Conservation (phyloP, 1,140 invertebrate genomes). For the Oreohelix idahoensis region DNA sequence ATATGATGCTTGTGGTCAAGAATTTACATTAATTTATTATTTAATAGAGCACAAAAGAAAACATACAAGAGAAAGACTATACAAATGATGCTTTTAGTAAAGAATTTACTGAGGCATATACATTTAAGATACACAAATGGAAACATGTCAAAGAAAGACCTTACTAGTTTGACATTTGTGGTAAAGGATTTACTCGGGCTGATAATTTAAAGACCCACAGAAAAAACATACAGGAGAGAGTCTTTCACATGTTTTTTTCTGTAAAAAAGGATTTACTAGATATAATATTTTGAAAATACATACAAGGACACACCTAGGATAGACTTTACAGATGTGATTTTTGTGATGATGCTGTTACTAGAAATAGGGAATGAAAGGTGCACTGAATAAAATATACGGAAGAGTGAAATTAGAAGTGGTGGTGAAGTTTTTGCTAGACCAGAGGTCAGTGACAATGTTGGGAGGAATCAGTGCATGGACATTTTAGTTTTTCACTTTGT, state of each 20-base stretch:
- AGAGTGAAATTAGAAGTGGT: too few relatives aligned
- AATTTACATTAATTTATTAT: too few relatives aligned
- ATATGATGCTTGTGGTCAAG: too few relatives aligned
- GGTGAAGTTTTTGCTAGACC: too few relatives aligned
- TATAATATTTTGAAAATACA: neutral
- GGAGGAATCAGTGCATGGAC: too few relatives aligned
- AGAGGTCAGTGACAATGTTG: too few relatives aligned
- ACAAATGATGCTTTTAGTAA: neutral
- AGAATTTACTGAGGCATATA: neutral
- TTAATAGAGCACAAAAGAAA: too few relatives aligned
- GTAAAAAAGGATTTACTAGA: neutral
- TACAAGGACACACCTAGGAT: neutral
- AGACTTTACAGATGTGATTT: neutral
- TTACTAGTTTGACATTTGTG: neutral
- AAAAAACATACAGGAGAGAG: neutral
- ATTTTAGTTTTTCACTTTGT: too few relatives aligned
- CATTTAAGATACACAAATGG: neutral
- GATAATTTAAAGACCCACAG: neutral
- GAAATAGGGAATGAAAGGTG: too few relatives aligned
- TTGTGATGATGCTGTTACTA: too few relatives aligned
- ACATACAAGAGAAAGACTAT: neutral
- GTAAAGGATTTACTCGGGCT: neutral
- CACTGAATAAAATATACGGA: too few relatives aligned
- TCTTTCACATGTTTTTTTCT: neutral
- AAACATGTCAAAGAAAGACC: neutral